phyloP scores from a whole-genome alignment of 2,113 vertebrate genomes.

The Hippopotamus amphibius region DNA sequence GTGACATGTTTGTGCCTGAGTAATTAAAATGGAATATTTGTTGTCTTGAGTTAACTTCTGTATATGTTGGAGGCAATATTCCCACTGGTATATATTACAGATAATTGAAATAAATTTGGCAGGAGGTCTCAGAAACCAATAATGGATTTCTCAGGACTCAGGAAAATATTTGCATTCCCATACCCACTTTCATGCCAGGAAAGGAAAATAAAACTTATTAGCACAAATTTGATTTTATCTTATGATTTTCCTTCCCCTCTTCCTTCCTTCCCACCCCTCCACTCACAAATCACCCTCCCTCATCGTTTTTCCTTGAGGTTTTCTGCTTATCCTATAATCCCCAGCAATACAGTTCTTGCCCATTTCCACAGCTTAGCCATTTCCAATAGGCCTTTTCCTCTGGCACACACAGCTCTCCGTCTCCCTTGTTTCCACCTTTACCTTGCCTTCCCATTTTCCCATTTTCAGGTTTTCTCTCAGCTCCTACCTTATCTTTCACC shows the following conservation, averaged over 20 bases:
- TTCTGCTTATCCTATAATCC: not conserved
- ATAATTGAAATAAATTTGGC: slow-evolving; percentile 6
- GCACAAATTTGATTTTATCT: not conserved
- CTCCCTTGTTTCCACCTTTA: not conserved
- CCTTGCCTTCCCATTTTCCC: not conserved
- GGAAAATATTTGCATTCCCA: not conserved
- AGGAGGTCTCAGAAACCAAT: not conserved
- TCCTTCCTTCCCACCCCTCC: fast-evolving
- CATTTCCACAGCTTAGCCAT: not conserved
- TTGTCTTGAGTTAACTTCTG: slow-evolving; percentile 8
- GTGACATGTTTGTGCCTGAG: not conserved
- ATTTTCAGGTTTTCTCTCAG: not conserved
- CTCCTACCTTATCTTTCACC: not conserved
- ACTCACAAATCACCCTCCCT: not conserved
- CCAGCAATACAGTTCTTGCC: not conserved
- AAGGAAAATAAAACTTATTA: slow-evolving; percentile 52
- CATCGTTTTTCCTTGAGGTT: not conserved
- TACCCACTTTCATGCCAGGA: not conserved
- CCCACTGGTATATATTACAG: not conserved
- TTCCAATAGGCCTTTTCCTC: not conserved
- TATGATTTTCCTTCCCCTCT: not conserved
- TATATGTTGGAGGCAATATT: not conserved
- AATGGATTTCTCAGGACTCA: not conserved
- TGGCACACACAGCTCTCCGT: not conserved
- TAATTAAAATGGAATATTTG: slow-evolving; percentile 23